Conservation (phyloP, 1,140 invertebrate genomes). For the Octopus sinensis region DNA sequence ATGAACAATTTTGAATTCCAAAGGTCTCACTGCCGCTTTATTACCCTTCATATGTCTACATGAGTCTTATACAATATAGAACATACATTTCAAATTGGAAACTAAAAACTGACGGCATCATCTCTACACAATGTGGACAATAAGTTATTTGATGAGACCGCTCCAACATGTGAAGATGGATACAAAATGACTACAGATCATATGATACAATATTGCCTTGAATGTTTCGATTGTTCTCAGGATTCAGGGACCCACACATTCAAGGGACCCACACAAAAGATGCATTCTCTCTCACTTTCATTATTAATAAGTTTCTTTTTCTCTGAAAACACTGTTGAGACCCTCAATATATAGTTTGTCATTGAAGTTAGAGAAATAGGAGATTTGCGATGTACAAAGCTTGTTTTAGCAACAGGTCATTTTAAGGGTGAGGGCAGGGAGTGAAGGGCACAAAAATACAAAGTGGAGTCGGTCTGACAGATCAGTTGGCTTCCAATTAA, state of each 20-base stretch:
- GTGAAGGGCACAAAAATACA: constrained; percentile 1
- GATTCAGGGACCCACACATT: constrained; percentile 2
- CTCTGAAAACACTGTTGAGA: constrained; percentile 1
- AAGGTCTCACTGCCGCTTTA: constrained; percentile 16
- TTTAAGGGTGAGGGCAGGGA: neutral
- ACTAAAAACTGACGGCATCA: constrained; percentile 16
- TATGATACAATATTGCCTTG: constrained; percentile 18
- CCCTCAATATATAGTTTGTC: constrained; percentile 1
- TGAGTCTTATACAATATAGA: constrained; percentile 15
- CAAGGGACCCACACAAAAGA: neutral
- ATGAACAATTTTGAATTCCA: constrained; percentile 1
- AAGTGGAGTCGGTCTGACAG: constrained; percentile 15
- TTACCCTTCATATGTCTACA: constrained; percentile 11
- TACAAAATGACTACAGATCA: constrained; percentile 15
- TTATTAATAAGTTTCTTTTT: constrained; percentile 12
- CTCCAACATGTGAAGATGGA: constrained; percentile 17
- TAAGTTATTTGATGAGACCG: constrained; percentile 16
- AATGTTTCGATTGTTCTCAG: constrained; percentile 8
- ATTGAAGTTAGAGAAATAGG: constrained; percentile 6
- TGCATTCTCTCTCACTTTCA: constrained; percentile 3
- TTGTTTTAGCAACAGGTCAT: constrained; percentile 12
- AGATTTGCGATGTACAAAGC: constrained; percentile 18
- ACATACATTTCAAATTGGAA: constrained; percentile 18
- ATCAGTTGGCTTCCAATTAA: constrained; percentile 15
- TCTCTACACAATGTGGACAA: constrained; percentile 16